Evolutionary conservation across 2,888 invertebrate genomes (phyloP).

Genomic region (Patella depressa): DNA sequence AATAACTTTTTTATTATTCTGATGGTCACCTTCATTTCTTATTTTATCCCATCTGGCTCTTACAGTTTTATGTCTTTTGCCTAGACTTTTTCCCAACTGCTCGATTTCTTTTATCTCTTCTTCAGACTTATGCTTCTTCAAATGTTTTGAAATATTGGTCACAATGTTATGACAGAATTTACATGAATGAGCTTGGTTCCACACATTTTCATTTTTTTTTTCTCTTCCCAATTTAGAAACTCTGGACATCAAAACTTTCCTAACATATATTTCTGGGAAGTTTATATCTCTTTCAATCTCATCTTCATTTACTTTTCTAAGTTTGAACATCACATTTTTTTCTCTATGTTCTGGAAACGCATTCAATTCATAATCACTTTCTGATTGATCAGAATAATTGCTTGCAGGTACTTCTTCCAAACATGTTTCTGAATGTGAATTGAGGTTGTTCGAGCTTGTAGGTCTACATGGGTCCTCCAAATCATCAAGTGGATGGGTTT

Average conservation of each 20-base stretch:
- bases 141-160: too few species aligned
- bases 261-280: not conserved
- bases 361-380: too few species aligned
- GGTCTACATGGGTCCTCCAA: too few species aligned
- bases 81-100: not conserved
- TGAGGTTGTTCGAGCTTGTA: too few species aligned
- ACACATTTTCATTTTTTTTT: not conserved
- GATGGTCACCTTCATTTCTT: not conserved
- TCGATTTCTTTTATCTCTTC: not conserved
- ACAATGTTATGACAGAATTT: too few species aligned
- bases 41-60: not conserved
- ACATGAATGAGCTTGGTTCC: too few species aligned
- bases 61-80: not conserved
- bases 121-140: not conserved
- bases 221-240: not conserved
- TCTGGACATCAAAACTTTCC: not conserved
- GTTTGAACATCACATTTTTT: too few species aligned
- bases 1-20: not conserved
- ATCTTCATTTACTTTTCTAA: not conserved
- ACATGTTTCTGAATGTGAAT: too few species aligned
- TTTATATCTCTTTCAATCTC: not conserved
- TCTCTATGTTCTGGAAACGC: too few species aligned
- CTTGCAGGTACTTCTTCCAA: too few species aligned
- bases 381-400: too few species aligned
- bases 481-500: too few species aligned